These are phyloP conservation scores for Nipponacmea schrenckii DNA, from an alignment of 2,888 invertebrate genomes.

Conservation along the genomic window DNA sequence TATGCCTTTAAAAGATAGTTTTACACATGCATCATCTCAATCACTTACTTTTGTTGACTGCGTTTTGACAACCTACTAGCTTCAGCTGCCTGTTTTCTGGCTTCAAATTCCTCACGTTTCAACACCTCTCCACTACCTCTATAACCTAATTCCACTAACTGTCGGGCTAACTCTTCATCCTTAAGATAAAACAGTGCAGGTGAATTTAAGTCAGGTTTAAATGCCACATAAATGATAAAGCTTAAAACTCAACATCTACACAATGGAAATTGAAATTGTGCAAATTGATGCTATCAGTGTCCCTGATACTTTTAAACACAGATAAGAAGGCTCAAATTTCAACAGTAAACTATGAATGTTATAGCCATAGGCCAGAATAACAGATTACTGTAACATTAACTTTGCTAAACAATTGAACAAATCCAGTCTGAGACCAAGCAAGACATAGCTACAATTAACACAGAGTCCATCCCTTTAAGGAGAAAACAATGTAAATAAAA, in stretches of 20 bases:
- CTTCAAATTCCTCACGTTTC: constrained; percentile 69
- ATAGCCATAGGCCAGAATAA: too few relatives aligned
- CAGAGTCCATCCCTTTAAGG: too few relatives aligned
- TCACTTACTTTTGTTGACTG: constrained; percentile 66
- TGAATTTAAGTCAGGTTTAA: neutral
- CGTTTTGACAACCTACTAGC: constrained; percentile 66
- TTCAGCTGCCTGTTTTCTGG: constrained; percentile 67
- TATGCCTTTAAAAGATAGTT: too few relatives aligned
- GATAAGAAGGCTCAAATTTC: too few relatives aligned
- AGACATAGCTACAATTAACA: too few relatives aligned
- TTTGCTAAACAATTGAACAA: too few relatives aligned
- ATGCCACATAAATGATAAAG: neutral
- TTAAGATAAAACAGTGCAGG: constrained; percentile 31
- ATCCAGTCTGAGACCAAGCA: too few relatives aligned
- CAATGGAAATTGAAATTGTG: neutral
- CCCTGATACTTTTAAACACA: too few relatives aligned
- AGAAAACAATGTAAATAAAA: too few relatives aligned
- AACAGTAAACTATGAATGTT: neutral
- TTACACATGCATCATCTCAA: neutral
- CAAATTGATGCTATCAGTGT: too few relatives aligned
- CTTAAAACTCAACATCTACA: neutral
- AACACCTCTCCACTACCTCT: constrained; percentile 72
- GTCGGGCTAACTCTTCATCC: constrained; percentile 77
- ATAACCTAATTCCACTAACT: constrained; percentile 83
- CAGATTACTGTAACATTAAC: too few relatives aligned